Conservation (phyloP, 1,140 invertebrate species). For the Fragariocoptes setiger region DNA sequence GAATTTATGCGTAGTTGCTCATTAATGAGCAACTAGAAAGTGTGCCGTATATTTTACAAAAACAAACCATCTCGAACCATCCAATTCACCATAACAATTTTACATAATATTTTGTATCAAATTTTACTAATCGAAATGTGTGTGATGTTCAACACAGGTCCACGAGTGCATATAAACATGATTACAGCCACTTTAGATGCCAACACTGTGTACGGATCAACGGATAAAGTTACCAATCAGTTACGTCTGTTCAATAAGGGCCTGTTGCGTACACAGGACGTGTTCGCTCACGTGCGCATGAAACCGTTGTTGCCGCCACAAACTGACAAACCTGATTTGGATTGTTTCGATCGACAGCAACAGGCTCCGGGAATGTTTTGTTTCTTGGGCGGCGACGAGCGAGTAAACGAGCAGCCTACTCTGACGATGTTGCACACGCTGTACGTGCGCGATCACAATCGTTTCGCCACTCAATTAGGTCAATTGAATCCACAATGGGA, state of each 20-base stretch:
- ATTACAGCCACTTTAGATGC: slow-evolving; percentile 21
- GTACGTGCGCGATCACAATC: slow-evolving; percentile 21
- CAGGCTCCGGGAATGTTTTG: slow-evolving; percentile 44
- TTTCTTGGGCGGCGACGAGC: slow-evolving; percentile 19
- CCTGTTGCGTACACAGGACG: slow-evolving; percentile 10
- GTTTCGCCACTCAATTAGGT: slow-evolving; percentile 37
- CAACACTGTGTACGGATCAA: slow-evolving; percentile 22
- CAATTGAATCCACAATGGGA: slow-evolving; percentile 25
- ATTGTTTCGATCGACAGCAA: slow-evolving; percentile 38
- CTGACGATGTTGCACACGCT: slow-evolving; percentile 19
- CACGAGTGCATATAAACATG: slow-evolving; percentile 19
- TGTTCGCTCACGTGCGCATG: slow-evolving; percentile 44
- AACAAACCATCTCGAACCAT: neutral
- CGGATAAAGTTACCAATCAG: slow-evolving; percentile 16
- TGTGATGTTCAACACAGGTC: slow-evolving; percentile 15
- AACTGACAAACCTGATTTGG: slow-evolving; percentile 57
- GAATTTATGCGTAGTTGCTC: slow-evolving; percentile 1
- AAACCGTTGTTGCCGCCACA: slow-evolving; percentile 59
- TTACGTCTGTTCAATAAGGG: slow-evolving; percentile 19
- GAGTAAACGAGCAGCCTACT: slow-evolving; percentile 22
- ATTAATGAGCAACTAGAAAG: neutral
- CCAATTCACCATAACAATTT: neutral
- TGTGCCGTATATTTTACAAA: slow-evolving; percentile 1
- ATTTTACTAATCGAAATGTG: neutral
- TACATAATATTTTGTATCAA: neutral